phyloP scores from a whole-genome alignment of 1,140 invertebrate genomes.

The Phthorimaea operculella region DNA sequence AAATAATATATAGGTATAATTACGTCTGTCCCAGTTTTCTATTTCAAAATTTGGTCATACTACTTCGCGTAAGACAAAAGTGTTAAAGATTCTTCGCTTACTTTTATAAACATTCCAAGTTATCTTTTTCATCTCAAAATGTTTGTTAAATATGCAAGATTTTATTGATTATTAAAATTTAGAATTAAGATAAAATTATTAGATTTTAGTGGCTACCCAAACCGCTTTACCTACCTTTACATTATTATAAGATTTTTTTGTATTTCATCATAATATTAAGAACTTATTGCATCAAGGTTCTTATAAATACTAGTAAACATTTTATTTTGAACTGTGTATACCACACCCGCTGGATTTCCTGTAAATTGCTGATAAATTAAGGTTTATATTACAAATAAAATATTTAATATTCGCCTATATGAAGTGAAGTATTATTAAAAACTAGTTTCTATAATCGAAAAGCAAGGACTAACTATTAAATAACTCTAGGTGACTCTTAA shows the following conservation, averaged over 20 bases:
- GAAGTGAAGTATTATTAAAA: constrained; percentile 5
- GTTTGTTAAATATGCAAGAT: constrained; percentile 34
- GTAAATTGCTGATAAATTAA: constrained; percentile 55
- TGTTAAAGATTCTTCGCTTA: constrained; percentile 1
- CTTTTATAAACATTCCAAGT: constrained; percentile 28
- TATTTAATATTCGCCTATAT: constrained; percentile 61
- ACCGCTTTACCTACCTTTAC: constrained; percentile 6
- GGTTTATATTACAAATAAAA: constrained; percentile 54
- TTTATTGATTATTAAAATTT: constrained; percentile 38
- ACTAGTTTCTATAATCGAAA: not conserved
- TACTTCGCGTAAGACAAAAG: constrained; percentile 28
- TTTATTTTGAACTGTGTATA: not conserved
- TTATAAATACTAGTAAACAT: not conserved
- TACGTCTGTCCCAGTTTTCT: constrained; percentile 35
- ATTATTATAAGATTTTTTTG: not conserved
- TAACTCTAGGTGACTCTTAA: too few relatives aligned
- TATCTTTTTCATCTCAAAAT: constrained; percentile 24
- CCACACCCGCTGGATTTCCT: constrained; percentile 28
- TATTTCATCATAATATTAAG: not conserved
- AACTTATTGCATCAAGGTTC: not conserved
- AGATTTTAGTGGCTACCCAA: constrained; percentile 12
- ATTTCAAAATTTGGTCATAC: constrained; percentile 33
- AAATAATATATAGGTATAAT: constrained; percentile 22
- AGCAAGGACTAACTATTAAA: too few relatives aligned
- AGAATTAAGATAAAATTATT: constrained; percentile 37